A percentile compares a stretch with the other conserved stretches of the same genome.
Conservation (phyloP, 2,888 invertebrate genomes). For the Dascillus cervinus region DNA sequence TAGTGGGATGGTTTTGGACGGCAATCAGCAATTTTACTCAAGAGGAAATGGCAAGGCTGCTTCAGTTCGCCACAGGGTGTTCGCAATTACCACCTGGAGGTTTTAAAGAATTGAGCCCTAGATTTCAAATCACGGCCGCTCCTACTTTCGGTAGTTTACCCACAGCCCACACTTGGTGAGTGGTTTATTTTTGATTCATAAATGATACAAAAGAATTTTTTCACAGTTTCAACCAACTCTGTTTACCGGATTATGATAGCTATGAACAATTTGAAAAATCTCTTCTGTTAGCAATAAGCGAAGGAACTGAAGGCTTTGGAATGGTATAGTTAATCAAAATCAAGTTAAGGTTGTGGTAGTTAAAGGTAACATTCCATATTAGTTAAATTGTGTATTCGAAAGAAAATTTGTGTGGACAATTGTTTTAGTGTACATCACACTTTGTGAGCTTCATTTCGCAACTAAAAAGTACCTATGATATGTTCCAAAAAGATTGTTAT, state of each 20-base stretch:
- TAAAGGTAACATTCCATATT: too few relatives aligned
- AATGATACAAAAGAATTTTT: too few relatives aligned
- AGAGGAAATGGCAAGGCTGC: constrained; percentile 85
- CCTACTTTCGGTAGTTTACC: constrained; percentile 86
- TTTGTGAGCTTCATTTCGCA: too few relatives aligned
- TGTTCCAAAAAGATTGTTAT: too few relatives aligned
- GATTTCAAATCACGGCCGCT: constrained; percentile 87
- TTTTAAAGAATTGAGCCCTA: constrained; percentile 80
- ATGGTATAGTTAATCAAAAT: constrained; percentile 45
- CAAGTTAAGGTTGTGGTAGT: too few relatives aligned
- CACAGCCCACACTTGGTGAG: constrained; percentile 88
- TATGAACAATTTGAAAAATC: constrained; percentile 91
- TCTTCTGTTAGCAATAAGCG: constrained; percentile 84
- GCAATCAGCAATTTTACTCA: constrained; percentile 81
- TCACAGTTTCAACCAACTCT: constrained; percentile 93
- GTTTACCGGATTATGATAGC: constrained; percentile 88
- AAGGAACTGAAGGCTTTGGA: constrained; percentile 92
- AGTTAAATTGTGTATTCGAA: too few relatives aligned
- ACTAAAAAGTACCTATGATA: too few relatives aligned
- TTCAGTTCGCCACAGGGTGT: constrained; percentile 91
- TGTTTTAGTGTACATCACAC: too few relatives aligned
- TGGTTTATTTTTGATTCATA: too few relatives aligned
- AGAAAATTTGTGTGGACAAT: too few relatives aligned
- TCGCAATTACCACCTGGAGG: constrained; percentile 88
- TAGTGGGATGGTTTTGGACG: constrained; percentile 87